Base-by-base conservation (phyloP, 1,140 invertebrate genomes). In the Macrostomum lignano region DNA sequence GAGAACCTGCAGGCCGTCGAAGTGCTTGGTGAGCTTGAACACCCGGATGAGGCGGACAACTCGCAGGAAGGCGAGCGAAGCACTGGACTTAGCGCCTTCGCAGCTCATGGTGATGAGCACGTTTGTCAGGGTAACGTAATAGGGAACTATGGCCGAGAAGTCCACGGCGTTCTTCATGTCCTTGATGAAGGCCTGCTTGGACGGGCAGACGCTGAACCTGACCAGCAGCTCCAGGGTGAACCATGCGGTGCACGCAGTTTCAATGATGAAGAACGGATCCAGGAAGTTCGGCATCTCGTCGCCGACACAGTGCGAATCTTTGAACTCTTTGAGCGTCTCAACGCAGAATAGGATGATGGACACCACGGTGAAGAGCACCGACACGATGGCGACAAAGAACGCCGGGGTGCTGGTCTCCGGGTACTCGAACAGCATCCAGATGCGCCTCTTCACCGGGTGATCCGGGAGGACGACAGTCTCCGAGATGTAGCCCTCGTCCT, bases 141-240 rank as follows among this genome's bases (percentile, higher is more conserved):
- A 93, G 47, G 82, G 84, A 67, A 88, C 84, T 67, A 93, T 86
- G 55, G 82, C 81, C 65, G 84, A 79, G 62, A 91, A 79, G 61
- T 93, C 84, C 63, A 93, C 86, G 61, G 82, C 75, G 66, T 93
- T 93, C 76, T 91, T 84, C 60, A 91, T 77, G 67, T 86, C 79
- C 61, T 75, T 73, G 67, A 79, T 79, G 68, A 84, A 86, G 64
- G 77, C 75, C 50, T 82, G 66, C 41, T 61, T 62, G 33, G 46
- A 49, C 3, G 61, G 61, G 32, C 52, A 55, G 1, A 53, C 48
- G 4, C 47, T 35, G 21, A 63, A 46, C 7, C 61, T 49, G 3
- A 52, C 36, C 4, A 58, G 14, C 14, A 62, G 52, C 41, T 63
- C 61, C 3, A 59, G 29, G 2, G 61, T 58, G 44, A 63, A 63